Evolutionary conservation across 2,888 invertebrate species (phyloP).

Genomic region (Zele albiditarsus): DNA sequence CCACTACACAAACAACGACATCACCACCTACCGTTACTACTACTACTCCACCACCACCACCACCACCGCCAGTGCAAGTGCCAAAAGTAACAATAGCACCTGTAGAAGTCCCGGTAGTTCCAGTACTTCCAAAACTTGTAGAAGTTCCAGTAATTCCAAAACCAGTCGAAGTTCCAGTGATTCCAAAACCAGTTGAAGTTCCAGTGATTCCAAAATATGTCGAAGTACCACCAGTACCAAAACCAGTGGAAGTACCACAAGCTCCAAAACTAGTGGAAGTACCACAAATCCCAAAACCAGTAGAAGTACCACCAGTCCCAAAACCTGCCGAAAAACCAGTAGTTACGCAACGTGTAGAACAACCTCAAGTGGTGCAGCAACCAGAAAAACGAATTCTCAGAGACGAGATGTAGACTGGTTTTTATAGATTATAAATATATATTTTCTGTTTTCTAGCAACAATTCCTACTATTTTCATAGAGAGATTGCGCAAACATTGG

Average conservation of each 20-base stretch:
- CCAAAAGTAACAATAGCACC: slow-evolving; percentile 57
- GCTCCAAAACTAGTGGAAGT: slow-evolving; percentile 47
- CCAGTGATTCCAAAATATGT: too few species aligned
- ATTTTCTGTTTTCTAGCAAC: background rate
- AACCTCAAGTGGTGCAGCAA: slow-evolving; percentile 43
- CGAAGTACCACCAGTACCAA: slow-evolving; percentile 35
- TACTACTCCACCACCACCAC: slow-evolving; percentile 43
- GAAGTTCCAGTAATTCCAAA: slow-evolving; percentile 41
- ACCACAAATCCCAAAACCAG: slow-evolving; percentile 34
- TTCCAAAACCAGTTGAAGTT: slow-evolving; percentile 33
- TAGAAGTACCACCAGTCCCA: slow-evolving; percentile 3
- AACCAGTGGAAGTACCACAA: slow-evolving; percentile 42
- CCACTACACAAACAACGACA: slow-evolving; percentile 43
- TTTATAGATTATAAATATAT: background rate
- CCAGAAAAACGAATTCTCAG: slow-evolving; percentile 44
- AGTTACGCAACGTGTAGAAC: slow-evolving; percentile 14
- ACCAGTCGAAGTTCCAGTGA: slow-evolving; percentile 41
- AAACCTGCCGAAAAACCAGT: slow-evolving; percentile 29
- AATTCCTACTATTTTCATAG: background rate
- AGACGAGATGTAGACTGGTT: slow-evolving; percentile 27
- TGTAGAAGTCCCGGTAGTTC: background rate
- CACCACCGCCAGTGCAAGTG: slow-evolving; percentile 48
- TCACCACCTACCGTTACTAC: slow-evolving; percentile 46
- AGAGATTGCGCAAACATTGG: background rate
- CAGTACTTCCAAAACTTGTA: slow-evolving; percentile 43